Evolutionary conservation across 1,140 invertebrate species (phyloP).

Genomic region (Telenomus remus): DNA sequence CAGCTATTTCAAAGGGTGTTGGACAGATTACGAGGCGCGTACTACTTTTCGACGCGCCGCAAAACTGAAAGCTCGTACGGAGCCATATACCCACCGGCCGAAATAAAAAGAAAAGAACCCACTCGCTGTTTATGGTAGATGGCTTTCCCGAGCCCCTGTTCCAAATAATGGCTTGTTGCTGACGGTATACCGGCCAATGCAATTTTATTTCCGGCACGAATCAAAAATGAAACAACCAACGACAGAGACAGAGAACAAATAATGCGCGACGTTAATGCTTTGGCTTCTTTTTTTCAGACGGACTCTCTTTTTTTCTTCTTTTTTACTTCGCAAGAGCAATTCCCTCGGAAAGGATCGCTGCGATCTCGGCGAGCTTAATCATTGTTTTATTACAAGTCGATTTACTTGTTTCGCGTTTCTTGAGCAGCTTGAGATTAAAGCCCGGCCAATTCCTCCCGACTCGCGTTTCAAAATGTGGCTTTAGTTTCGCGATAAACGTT

Average conservation of each 20-base stretch:
- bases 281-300: too few species aligned
- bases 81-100: slow-evolving; percentile 45
- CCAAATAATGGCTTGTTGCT: slow-evolving; percentile 56
- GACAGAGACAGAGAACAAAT: not conserved
- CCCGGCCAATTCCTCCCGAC: not conserved
- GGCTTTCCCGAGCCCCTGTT: slow-evolving; percentile 50
- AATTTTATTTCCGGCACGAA: slow-evolving; percentile 43
- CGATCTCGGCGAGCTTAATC: slow-evolving; percentile 9
- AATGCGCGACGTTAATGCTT: too few species aligned
- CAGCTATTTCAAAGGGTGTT: slow-evolving; percentile 61
- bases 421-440: slow-evolving; percentile 1
- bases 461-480: too few species aligned
- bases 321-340: slow-evolving; percentile 14
- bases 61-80: slow-evolving; percentile 55
- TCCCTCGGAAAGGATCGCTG: slow-evolving; percentile 12
- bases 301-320: too few species aligned
- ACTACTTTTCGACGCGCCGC: slow-evolving; percentile 57
- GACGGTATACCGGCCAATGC: slow-evolving; percentile 12
- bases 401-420: slow-evolving; percentile 13
- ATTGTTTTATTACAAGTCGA: slow-evolving; percentile 31
- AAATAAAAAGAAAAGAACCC: slow-evolving; percentile 49
- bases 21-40: slow-evolving; percentile 60
- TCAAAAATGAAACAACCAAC: slow-evolving; percentile 36
- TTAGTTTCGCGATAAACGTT: too few species aligned
- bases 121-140: slow-evolving; percentile 52